A percentile compares a stretch with the other conserved stretches of the same genome.
Evolutionary conservation across 2,888 invertebrate genomes (phyloP).

Genomic region (Tinea pellionella): DNA sequence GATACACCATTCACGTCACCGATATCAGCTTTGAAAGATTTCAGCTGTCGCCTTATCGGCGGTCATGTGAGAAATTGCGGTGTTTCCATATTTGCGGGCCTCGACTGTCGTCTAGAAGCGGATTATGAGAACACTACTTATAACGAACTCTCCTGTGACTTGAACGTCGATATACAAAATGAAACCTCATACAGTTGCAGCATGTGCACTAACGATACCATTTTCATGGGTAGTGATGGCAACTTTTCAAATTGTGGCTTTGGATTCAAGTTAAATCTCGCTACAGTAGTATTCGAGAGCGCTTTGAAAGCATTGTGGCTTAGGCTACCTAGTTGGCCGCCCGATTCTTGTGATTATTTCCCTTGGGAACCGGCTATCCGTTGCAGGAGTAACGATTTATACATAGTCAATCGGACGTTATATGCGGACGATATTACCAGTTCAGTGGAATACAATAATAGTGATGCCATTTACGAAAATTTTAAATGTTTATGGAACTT

Average conservation of each 20-base stretch:
- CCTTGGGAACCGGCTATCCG: conserved; percentile 32
- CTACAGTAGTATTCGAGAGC: conserved; percentile 47
- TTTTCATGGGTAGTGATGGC: conserved; percentile 30
- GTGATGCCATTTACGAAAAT: conserved; percentile 26
- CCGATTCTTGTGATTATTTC: conserved; percentile 32
- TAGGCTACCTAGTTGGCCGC: conserved; percentile 32
- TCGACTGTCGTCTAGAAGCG: conserved; percentile 34
- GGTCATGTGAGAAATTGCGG: conserved; percentile 25
- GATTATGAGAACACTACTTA: neutral
- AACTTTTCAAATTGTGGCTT: conserved; percentile 47
- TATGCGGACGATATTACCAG: conserved; percentile 36
- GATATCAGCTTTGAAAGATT: conserved; percentile 36
- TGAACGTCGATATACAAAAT: conserved; percentile 56
- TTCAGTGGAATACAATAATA: conserved; percentile 21
- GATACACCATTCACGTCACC: conserved; percentile 6
- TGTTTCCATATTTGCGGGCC: conserved; percentile 24
- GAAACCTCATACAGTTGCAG: conserved; percentile 54
- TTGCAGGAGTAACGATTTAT: conserved; percentile 35
- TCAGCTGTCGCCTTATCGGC: conserved; percentile 39
- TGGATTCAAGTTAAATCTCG: conserved; percentile 52
- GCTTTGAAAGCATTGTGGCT: conserved; percentile 55
- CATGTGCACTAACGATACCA: conserved; percentile 35
- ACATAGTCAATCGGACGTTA: conserved; percentile 40
- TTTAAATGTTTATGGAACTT: conserved; percentile 52
- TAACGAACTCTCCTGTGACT: conserved; percentile 27